Percentiles rank a stretch among this genome's conserved stretches.
Conservation (phyloP, 2,888 invertebrate genomes). For the Halictus ligatus region DNA sequence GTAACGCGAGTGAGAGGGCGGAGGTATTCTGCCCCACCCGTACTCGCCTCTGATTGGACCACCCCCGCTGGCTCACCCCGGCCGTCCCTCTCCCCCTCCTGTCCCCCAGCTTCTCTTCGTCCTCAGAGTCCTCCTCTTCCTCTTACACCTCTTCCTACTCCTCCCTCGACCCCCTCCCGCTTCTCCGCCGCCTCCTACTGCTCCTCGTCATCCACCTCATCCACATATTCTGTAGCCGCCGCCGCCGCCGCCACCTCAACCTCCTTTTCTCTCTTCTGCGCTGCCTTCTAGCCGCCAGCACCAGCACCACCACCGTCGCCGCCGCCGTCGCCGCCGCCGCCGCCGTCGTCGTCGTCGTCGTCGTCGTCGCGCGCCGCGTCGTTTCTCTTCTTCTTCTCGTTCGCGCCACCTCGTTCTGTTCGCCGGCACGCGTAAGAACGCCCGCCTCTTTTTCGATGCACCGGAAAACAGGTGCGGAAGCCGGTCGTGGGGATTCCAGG, state of each 20-base stretch:
- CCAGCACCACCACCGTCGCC: constrained; percentile 46
- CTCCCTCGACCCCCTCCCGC: constrained; percentile 57
- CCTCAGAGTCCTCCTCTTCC: constrained; percentile 49
- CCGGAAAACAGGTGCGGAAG: constrained; percentile 73
- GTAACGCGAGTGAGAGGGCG: constrained; percentile 76
- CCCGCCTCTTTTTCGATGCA: constrained; percentile 75
- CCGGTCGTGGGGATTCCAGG: constrained; percentile 68
- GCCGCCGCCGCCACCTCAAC: constrained; percentile 45
- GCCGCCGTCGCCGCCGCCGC: not conserved
- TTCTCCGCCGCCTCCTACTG: constrained; percentile 54
- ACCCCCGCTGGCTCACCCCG: constrained; percentile 77
- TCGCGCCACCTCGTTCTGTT: constrained; percentile 70
- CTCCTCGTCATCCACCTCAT: constrained; percentile 53
- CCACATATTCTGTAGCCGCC: constrained; percentile 47
- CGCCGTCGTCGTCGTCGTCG: constrained; percentile 8
- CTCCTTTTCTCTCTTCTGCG: constrained; percentile 75
- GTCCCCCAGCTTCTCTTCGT: constrained; percentile 41
- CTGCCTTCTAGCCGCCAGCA: constrained; percentile 59
- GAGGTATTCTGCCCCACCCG: constrained; percentile 81
- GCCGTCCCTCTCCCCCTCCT: constrained; percentile 74
- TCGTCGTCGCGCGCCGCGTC: constrained; percentile 4
- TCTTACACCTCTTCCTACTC: constrained; percentile 59
- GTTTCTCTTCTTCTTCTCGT: constrained; percentile 67
- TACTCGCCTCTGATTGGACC: constrained; percentile 83
- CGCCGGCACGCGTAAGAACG: constrained; percentile 71